Conservation (phyloP, 2,113 vertebrate species). For the Pitta sordida region DNA sequence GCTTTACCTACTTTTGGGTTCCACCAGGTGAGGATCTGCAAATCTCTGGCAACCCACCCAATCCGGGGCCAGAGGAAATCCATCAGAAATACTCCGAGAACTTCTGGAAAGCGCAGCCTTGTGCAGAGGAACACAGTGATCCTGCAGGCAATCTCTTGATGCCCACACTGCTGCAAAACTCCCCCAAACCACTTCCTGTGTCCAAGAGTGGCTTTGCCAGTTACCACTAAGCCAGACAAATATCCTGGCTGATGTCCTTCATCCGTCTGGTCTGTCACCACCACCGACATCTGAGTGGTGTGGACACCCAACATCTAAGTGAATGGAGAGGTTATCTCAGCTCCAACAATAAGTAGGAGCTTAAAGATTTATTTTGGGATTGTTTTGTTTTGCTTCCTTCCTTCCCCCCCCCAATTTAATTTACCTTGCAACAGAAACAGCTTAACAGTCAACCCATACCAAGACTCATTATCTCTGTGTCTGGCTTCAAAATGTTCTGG, state of each 20-base stretch:
- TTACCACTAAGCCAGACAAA: not conserved
- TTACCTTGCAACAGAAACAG: not conserved
- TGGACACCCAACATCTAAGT: not conserved
- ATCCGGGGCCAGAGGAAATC: not conserved
- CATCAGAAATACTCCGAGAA: not conserved
- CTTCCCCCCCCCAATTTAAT: not conserved
- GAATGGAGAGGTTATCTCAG: not conserved
- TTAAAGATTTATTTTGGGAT: not conserved
- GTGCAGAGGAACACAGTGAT: not conserved
- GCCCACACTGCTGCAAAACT: not conserved
- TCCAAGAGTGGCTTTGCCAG: not conserved
- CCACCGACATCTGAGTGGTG: not conserved
- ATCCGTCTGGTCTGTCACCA: not conserved
- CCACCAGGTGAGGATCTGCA: not conserved
- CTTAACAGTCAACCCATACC: not conserved
- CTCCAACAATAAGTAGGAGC: not conserved
- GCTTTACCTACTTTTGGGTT: not conserved
- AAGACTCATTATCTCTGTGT: not conserved
- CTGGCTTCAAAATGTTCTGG: not conserved
- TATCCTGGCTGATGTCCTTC: not conserved
- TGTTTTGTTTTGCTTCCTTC: not conserved
- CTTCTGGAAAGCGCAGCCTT: not conserved
- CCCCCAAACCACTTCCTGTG: not conserved
- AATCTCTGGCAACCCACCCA: not conserved
- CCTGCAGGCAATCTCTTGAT: not conserved